These are phyloP conservation scores for Plusia festucae DNA, from an alignment of 2,888 invertebrate genomes.

Conservation along the genomic window DNA sequence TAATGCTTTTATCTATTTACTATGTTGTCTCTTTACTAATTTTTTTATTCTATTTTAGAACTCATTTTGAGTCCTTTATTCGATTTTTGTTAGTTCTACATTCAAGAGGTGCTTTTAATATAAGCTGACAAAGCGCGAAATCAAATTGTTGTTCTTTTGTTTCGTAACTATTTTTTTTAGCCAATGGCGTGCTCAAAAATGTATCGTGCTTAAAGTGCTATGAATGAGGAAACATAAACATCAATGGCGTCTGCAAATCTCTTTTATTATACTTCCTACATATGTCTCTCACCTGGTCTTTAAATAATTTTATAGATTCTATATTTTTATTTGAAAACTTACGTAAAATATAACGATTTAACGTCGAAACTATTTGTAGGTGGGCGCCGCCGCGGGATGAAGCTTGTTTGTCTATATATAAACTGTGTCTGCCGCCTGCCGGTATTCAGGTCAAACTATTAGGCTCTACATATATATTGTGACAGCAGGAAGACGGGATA, in stretches of 20 bases:
- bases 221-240: not conserved
- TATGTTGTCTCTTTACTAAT: not conserved
- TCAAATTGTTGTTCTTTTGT: not conserved
- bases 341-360: constrained; percentile 42
- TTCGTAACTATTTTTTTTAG: not conserved
- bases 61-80: too few species aligned
- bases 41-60: too few species aligned
- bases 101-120: too few species aligned
- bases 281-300: constrained; percentile 35
- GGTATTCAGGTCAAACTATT: constrained; percentile 55
- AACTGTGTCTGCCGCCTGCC: constrained; percentile 39
- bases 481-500: constrained; percentile 22
- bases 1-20: too few species aligned
- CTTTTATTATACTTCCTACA: constrained; percentile 17
- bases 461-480: constrained; percentile 37
- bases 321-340: constrained; percentile 15
- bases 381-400: constrained; percentile 20
- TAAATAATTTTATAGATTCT: constrained; percentile 28
- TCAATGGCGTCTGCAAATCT: constrained; percentile 18
- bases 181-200: not conserved
- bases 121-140: too few species aligned
- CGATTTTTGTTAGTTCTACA: too few species aligned
- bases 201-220: not conserved
- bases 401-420: constrained; percentile 54
- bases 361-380: constrained; percentile 40